Evolutionary conservation across 2,113 vertebrate genomes (phyloP), one percentile per base, ranked within the genome.

Genomic region (Saguinus imperator): DNA sequence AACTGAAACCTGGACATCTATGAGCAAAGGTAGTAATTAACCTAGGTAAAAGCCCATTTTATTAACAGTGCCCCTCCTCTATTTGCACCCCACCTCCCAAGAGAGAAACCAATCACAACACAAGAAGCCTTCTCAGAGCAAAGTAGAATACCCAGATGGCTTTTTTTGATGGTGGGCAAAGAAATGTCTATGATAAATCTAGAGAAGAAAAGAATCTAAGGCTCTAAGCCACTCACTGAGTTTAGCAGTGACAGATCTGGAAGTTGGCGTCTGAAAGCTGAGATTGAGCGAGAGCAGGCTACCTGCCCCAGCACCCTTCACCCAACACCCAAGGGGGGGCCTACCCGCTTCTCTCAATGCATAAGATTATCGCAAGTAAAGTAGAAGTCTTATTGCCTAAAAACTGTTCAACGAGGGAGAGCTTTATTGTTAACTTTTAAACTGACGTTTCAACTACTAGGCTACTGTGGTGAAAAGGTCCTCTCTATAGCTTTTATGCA

Each of bases 361-460:
- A 8, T 20, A 50, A 73, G 72, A 57, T 84, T 35, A 91, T 57
- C n/a, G 55, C 52, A 75, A 92, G 73, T n/a, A 82, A 87, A 90
- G 90, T 40, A 55, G 17, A 91, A 86, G 45, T 37, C 3, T 37
- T 72, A 27, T 12, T 70, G 40, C 17, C 66, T 82, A 68, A 73
- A 87, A 92, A 32, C n/a, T 43, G 4, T 79, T 80, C 52, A 77
- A 18, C 29, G 37, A 89, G 72, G 11, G 12, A 87, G 45, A 90
- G 8, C n/a, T 90, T 85, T 90, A 72, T 61, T 75, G 7, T 68
- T 91, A 29, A 23, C n/a, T 64, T 92, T 94, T 90, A 93, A 64
- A 61, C 8, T 57, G 3, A 73, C 0, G 37, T 85, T 94, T 94
- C 73, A 32, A 75, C 79, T 72, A 5, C 40, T 43, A 79, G 73